Conservation (phyloP, 2,888 invertebrate species). For the Archips crataeganus region DNA sequence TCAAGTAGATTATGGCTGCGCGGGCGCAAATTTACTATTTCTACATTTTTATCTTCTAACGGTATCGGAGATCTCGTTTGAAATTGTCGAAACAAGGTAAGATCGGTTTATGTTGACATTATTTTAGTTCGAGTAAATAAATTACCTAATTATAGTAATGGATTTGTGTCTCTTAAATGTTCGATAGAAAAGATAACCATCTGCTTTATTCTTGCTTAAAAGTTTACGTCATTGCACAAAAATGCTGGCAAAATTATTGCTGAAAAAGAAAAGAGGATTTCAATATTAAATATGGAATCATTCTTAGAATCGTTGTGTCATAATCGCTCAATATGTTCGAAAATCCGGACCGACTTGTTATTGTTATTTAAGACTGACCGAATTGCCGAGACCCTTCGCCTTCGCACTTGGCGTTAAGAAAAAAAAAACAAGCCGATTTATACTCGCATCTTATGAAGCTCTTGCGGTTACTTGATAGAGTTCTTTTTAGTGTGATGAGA, state of each 20-base stretch:
- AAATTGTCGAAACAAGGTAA: slow-evolving; percentile 46
- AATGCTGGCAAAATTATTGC: background rate
- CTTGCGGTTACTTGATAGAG: slow-evolving; percentile 56
- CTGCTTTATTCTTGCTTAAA: slow-evolving; percentile 20
- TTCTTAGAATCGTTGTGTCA: slow-evolving; percentile 73
- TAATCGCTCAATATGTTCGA: slow-evolving; percentile 77
- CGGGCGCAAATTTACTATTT: slow-evolving; percentile 69
- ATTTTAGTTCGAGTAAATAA: slow-evolving; percentile 35
- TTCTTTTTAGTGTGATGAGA: slow-evolving; percentile 51
- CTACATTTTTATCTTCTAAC: slow-evolving; percentile 62
- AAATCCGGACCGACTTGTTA: slow-evolving; percentile 74
- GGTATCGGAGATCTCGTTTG: slow-evolving; percentile 55
- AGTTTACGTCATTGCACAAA: slow-evolving; percentile 1
- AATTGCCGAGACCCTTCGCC: slow-evolving; percentile 80
- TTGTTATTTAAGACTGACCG: slow-evolving; percentile 81
- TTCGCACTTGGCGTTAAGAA: slow-evolving; percentile 74
- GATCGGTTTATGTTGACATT: slow-evolving; percentile 39
- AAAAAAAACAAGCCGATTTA: slow-evolving; percentile 58
- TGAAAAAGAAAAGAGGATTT: slow-evolving; percentile 23
- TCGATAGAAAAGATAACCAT: slow-evolving; percentile 30
- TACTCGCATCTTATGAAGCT: slow-evolving; percentile 48
- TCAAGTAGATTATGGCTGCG: slow-evolving; percentile 58
- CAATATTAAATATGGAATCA: slow-evolving; percentile 55
- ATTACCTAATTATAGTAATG: slow-evolving; percentile 43
- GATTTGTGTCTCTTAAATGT: slow-evolving; percentile 36